Conservation (phyloP, 2,797 vertebrate genomes). For the Pagetopsis macropterus region DNA sequence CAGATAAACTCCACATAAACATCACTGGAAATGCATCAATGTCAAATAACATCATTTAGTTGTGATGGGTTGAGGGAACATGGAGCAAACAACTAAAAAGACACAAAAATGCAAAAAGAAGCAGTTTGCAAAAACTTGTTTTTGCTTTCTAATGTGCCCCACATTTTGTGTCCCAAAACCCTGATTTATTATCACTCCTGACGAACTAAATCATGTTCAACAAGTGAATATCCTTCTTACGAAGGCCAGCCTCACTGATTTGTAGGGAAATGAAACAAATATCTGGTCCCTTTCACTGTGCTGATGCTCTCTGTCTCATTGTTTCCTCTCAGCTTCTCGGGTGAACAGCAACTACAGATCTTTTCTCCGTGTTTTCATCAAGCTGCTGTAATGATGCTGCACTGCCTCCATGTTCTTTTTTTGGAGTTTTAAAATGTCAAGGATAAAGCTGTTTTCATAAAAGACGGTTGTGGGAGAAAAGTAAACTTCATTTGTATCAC, state of each 20-base stretch:
- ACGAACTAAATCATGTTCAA: slow-evolving; percentile 17
- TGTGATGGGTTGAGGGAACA: neutral
- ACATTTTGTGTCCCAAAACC: neutral
- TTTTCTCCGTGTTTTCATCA: slow-evolving; percentile 17
- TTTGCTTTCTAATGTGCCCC: neutral
- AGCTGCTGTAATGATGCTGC: slow-evolving; percentile 12
- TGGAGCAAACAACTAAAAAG: neutral
- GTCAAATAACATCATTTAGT: neutral
- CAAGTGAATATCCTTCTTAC: slow-evolving; percentile 18
- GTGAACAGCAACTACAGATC: slow-evolving; percentile 29
- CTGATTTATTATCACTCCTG: neutral
- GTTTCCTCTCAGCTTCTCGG: slow-evolving; percentile 11
- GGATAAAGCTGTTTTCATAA: slow-evolving; percentile 25
- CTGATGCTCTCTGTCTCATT: slow-evolving; percentile 18
- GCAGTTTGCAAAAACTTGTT: neutral
- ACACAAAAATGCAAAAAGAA: neutral
- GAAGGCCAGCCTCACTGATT: neutral
- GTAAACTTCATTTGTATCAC: slow-evolving; percentile 13
- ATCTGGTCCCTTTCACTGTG: neutral
- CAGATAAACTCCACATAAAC: neutral
- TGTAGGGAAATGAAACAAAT: neutral
- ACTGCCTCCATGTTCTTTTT: slow-evolving; percentile 29
- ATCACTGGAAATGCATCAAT: neutral
- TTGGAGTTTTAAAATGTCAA: slow-evolving; percentile 8
- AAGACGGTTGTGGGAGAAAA: slow-evolving; percentile 16